Percentiles rank a stretch among this genome's conserved stretches.
Evolutionary conservation across 1,140 invertebrate genomes (phyloP).

Genomic region (Linepithema humile): DNA sequence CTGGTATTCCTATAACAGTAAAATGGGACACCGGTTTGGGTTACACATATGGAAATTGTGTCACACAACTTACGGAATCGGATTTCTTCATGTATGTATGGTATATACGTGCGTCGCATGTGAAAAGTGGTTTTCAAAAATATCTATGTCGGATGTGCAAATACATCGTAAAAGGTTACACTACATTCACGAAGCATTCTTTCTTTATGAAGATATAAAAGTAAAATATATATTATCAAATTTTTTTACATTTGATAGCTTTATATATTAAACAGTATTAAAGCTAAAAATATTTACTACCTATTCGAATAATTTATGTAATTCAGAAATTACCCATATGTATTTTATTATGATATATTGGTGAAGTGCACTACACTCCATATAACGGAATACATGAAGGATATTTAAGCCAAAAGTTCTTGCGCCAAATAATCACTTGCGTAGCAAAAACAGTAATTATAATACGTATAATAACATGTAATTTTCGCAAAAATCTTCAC

Average conservation of each 20-base stretch:
- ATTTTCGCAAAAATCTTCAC: not conserved
- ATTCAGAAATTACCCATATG: not conserved
- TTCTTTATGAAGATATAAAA: not conserved
- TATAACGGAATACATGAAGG: not conserved
- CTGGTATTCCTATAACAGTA: not conserved
- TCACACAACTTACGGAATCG: not conserved
- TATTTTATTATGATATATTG: not conserved
- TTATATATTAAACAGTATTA: no score
- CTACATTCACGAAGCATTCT: not conserved
- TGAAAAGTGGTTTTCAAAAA: constrained; percentile 12
- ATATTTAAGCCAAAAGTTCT: not conserved
- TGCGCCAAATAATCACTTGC: not conserved
- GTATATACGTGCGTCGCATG: not conserved
- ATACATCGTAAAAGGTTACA: no score
- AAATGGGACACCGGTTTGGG: not conserved
- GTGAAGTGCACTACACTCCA: not conserved
- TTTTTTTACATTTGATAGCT: not conserved
- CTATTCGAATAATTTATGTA: not conserved
- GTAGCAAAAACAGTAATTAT: not conserved
- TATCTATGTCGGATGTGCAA: not conserved
- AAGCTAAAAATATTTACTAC: no score
- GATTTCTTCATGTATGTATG: not conserved
- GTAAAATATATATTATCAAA: not conserved
- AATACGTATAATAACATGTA: not conserved
- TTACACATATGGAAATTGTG: not conserved